Base-by-base conservation (phyloP, 2,113 vertebrate genomes). In the Podarcis raffonei region DNA sequence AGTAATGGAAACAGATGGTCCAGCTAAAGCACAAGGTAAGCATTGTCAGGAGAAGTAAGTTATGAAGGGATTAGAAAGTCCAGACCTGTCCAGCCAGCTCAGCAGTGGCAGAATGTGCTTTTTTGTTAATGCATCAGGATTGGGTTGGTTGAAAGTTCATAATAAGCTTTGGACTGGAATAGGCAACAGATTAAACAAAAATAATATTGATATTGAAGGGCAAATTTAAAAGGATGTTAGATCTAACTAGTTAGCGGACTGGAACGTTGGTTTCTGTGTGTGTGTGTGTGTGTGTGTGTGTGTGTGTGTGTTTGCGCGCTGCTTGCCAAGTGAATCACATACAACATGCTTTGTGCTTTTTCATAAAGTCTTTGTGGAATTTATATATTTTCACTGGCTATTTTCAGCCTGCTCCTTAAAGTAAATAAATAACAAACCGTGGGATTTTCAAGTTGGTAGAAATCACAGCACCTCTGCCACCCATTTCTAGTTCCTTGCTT, bases 341-440 rank as follows among this genome's bases (percentile, higher is more conserved):
- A 59, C 74, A 68, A 87, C 80, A 53, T 20, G 39, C 76, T 91
- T 76, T n/a, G 39, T 84, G 13, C 48, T 90, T 91, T 91, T 77
- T 91, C 68, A 37, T 86, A 57, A 81, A 82, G 66, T 72, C 89
- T 90, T 91, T 86, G 1, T 87, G 86, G 13, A 84, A 71, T 83
- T 83, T 89, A 89, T 84, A 84, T 89, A 84, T 87, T 90, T 92
- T 92, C 53, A 66, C 76, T 74, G 80, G 89, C 76, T 11, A 84
- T 88, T 90, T 93, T 74, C 59, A 80, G 18, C 53, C n/a, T 86
- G 13, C 16, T 25, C 86, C 77, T 90, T 48, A 83, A 82, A 94
- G 91, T 5, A 13, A 88, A 72, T 68, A 89, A 89, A 89, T 89
- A 89, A 89, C 5, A 62, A 53, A 77, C 88, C 22, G 48, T 77